These are phyloP conservation scores for Trichosurus vulpecula DNA, from an alignment of 2,797 vertebrate species.

Conservation along the genomic window DNA sequence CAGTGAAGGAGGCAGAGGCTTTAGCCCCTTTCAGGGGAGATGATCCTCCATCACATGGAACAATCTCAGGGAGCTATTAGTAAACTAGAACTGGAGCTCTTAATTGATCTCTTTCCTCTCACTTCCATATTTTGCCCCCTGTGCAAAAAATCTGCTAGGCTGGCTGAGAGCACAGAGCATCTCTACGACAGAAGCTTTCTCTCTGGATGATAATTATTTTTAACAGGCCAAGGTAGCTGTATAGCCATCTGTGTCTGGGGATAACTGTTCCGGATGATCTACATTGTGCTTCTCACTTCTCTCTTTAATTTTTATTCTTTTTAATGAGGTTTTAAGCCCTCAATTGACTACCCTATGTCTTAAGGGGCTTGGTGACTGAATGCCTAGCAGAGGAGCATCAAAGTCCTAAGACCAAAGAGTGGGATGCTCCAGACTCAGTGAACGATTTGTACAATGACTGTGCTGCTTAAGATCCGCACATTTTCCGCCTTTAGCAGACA, in stretches of 20 bases:
- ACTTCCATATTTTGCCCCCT: background rate
- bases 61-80: background rate
- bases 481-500: background rate
- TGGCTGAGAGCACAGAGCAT: background rate
- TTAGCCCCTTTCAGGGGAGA: background rate
- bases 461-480: background rate
- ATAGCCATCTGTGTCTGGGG: conserved; percentile 49
- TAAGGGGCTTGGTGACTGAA: conserved; percentile 34
- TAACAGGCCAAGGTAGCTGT: conserved; percentile 52
- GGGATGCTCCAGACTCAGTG: background rate
- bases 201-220: conserved; percentile 54
- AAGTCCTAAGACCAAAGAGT: background rate
- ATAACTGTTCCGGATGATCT: conserved; percentile 40
- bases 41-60: background rate
- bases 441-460: background rate
- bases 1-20: background rate
- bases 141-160: background rate
- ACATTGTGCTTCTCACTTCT: conserved; percentile 38
- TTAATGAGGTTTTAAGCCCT: conserved; percentile 61
- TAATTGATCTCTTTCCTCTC: background rate
- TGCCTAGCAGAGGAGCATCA: conserved; percentile 4
- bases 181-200: conserved; percentile 20
- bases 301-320: conserved; percentile 45
- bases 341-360: conserved; percentile 47
- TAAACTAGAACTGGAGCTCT: background rate